Evolutionary conservation across 2,888 invertebrate genomes (phyloP).

Genomic region (Oscheius sp.): DNA sequence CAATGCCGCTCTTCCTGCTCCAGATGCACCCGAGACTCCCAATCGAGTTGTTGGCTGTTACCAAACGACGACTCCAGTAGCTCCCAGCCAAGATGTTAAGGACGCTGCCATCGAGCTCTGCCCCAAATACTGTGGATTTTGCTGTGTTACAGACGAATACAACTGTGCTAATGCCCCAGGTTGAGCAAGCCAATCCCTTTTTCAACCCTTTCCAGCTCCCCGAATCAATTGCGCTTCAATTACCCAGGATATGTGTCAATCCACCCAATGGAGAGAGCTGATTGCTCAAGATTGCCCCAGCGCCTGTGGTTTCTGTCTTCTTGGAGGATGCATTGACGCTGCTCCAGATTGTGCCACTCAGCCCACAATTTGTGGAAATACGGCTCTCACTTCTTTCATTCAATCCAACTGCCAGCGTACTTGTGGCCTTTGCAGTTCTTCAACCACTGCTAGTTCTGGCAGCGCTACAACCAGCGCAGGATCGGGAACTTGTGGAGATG

Average conservation of each 20-base stretch:
- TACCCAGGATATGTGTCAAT: slow-evolving; percentile 6
- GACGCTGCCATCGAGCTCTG: not conserved
- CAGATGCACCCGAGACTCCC: not conserved
- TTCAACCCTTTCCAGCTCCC: not conserved
- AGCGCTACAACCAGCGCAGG: not conserved
- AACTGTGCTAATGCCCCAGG: slow-evolving; percentile 10
- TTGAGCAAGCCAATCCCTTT: not conserved
- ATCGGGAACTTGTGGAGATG: not conserved
- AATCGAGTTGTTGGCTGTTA: not conserved
- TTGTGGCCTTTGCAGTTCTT: slow-evolving; percentile 12
- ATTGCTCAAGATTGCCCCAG: slow-evolving; percentile 22
- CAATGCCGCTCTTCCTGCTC: not conserved
- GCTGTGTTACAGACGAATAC: slow-evolving; percentile 4
- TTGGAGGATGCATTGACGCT: slow-evolving; percentile 28
- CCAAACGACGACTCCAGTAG: not conserved
- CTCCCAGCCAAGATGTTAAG: slow-evolving; percentile 1
- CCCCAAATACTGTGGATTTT: slow-evolving; percentile 18
- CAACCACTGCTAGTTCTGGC: not conserved
- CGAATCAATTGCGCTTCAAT: slow-evolving; percentile 15
- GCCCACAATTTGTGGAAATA: slow-evolving; percentile 14
- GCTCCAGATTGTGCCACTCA: slow-evolving; percentile 19
- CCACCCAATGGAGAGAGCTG: not conserved
- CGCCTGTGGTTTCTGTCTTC: slow-evolving; percentile 20
- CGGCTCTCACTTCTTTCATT: not conserved
- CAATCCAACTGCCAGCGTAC: not conserved